Base-by-base conservation (phyloP, 2,888 invertebrate species). In the Serripes groenlandicus region DNA sequence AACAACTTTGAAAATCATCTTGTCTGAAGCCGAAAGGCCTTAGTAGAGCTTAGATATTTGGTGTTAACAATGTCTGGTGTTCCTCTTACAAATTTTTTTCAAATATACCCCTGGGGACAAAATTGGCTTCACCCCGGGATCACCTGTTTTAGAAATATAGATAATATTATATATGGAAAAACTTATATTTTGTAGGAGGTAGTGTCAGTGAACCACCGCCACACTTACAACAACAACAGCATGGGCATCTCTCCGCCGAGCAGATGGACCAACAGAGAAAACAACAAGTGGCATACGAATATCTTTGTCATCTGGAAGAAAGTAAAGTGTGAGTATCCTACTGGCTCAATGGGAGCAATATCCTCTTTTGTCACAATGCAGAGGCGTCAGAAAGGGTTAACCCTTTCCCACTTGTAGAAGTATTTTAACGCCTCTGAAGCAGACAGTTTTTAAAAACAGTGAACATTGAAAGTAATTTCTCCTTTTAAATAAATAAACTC, bases 271-370 rank as follows among this genome's bases (percentile, higher is more conserved):
- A 96, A 78, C 96, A 96, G 89, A 95, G 97, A 88, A 96, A 96
- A 92, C 96, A 96, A 93, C 96, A 96, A 66, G 95, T 97, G 70
- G 97, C 97, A 0, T 97, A 97, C 91, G 97, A 97, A 93, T 97
- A 97, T 93, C 95, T 97, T 35, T 97, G 97, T 94, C 96, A 97
- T 90, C 95, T 97, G 83, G 97, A 97, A 94, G 97, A 97, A 95
- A 97, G 97, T 0, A 97, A 97, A 95, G 96, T 96, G 95, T 96
- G 92, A 93, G 95, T 94, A 75, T 15, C 32, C 23, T 21, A 54
- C 32, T 4, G 21, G 37, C 49, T 37, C 37, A 2, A 42, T 2
- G 32, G 23, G 21, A 5, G 15, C 2, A 5, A 49, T 49, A 1
- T 1, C 7, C 1, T 21, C 7, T 49, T 49, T 49, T 49, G 49